phyloP scores from a whole-genome alignment of 2,113 vertebrate species.

The Urocolius indicus region DNA sequence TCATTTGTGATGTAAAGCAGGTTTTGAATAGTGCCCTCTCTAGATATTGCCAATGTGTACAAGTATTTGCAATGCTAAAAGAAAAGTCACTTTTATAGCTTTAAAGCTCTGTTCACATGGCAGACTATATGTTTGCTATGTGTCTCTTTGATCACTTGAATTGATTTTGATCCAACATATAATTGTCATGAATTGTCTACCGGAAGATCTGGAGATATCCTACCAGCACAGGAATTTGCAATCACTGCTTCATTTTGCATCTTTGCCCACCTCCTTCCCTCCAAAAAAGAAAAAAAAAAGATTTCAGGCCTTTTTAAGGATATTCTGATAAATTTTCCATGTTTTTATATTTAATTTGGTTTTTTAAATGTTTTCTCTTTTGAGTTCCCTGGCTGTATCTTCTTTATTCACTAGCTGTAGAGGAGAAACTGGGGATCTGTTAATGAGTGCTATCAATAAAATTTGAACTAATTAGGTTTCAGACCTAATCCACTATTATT shows the following conservation, averaged over 20 bases:
- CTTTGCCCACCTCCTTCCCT: background rate
- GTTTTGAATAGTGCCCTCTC: background rate
- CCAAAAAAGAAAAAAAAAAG: background rate
- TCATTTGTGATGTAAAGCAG: background rate
- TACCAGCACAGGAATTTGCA: background rate
- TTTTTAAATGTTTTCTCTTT: background rate
- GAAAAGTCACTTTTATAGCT: background rate
- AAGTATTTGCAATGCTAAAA: background rate
- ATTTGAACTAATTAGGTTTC: constrained; percentile 53
- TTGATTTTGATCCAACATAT: background rate
- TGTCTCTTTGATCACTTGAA: background rate
- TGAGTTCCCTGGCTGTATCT: background rate
- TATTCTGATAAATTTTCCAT: background rate
- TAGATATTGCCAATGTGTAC: accelerated
- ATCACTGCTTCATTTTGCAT: background rate
- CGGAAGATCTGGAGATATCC: background rate
- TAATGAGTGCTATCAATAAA: constrained; percentile 30
- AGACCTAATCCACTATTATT: constrained; percentile 37
- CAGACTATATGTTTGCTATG: background rate
- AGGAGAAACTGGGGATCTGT: background rate
- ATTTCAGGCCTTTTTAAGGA: background rate
- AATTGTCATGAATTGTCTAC: background rate
- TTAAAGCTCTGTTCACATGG: background rate
- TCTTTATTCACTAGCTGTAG: background rate
- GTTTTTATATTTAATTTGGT: background rate